Evolutionary conservation across 2,888 invertebrate genomes (phyloP).

Genomic region (Torymus tubicola): DNA sequence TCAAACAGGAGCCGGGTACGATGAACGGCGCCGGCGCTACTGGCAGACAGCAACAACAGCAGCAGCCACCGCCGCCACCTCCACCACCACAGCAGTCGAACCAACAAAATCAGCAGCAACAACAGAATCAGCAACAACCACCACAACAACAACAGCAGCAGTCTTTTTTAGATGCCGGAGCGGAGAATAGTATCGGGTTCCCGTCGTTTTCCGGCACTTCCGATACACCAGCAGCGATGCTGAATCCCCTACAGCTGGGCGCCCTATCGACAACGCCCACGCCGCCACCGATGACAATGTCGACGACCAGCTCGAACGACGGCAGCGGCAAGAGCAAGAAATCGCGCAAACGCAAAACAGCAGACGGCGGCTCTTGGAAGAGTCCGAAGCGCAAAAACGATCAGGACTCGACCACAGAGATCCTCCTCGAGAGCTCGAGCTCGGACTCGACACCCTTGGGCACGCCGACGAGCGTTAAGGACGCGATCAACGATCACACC

Average conservation of each 20-base stretch:
- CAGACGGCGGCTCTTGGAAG: conserved; percentile 80
- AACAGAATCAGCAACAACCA: conserved; percentile 66
- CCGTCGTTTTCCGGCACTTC: conserved; percentile 76
- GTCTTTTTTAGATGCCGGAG: conserved; percentile 77
- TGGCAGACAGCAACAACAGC: conserved; percentile 64
- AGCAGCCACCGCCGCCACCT: conserved; percentile 66
- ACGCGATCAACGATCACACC: conserved; percentile 74
- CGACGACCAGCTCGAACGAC: too few species aligned
- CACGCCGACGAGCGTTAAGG: conserved; percentile 77
- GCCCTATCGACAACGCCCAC: conserved; percentile 50
- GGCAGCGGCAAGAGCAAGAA: conserved; percentile 77
- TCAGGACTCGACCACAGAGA: conserved; percentile 75
- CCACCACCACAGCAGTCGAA: conserved; percentile 66
- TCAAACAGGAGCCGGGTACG: conserved; percentile 73
- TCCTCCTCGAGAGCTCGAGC: conserved; percentile 81
- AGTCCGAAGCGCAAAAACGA: conserved; percentile 81
- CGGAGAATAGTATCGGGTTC: conserved; percentile 77
- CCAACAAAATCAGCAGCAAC: conserved; percentile 66
- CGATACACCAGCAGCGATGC: conserved; percentile 73
- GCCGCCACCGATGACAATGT: conserved; percentile 34
- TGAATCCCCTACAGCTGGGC: conserved; percentile 73
- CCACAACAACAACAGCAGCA: conserved; percentile 71
- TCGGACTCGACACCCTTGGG: conserved; percentile 81
- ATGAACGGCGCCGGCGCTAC: conserved; percentile 69
- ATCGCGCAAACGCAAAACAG: conserved; percentile 80